phyloP scores from a whole-genome alignment of 2,797 vertebrate genomes.

The Hypotaenidia philippensis region DNA sequence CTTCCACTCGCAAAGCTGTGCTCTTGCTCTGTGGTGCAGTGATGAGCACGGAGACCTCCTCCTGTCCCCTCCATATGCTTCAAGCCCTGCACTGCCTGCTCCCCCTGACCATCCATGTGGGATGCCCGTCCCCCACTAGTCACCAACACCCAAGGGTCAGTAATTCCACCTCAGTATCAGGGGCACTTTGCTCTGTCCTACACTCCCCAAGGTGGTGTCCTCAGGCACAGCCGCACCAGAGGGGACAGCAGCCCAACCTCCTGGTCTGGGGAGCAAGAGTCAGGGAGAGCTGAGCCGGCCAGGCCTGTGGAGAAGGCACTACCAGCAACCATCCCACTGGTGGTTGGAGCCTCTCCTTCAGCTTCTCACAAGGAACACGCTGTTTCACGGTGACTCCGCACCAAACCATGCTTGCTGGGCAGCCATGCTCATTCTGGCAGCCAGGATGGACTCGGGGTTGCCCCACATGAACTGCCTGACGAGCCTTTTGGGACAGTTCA shows the following conservation, averaged over 20 bases:
- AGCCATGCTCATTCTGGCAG: fast-evolving
- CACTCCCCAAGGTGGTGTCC: fast-evolving
- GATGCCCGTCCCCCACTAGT: not conserved
- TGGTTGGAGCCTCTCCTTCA: too few species aligned
- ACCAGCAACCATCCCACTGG: fast-evolving
- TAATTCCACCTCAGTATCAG: fast-evolving
- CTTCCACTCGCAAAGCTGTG: fast-evolving
- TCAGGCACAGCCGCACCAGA: fast-evolving
- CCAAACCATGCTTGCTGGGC: fast-evolving
- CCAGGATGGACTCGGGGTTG: not conserved
- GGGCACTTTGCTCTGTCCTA: fast-evolving
- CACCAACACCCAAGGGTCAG: too few species aligned
- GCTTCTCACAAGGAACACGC: fast-evolving
- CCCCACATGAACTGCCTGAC: fast-evolving
- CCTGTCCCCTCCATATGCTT: not conserved
- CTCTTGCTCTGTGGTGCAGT: fast-evolving
- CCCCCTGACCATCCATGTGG: not conserved
- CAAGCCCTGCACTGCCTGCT: fast-evolving
- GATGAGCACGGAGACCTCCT: too few species aligned
- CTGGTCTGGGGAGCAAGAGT: fast-evolving
- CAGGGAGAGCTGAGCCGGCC: not conserved
- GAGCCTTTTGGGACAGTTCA: fast-evolving
- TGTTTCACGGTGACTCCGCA: fast-evolving
- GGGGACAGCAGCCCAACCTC: fast-evolving
- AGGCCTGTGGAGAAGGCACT: fast-evolving